Percentiles rank a stretch among this genome's conserved stretches.
Conservation (phyloP, 2,888 invertebrate species). For the Synanthedon tipuliformis region DNA sequence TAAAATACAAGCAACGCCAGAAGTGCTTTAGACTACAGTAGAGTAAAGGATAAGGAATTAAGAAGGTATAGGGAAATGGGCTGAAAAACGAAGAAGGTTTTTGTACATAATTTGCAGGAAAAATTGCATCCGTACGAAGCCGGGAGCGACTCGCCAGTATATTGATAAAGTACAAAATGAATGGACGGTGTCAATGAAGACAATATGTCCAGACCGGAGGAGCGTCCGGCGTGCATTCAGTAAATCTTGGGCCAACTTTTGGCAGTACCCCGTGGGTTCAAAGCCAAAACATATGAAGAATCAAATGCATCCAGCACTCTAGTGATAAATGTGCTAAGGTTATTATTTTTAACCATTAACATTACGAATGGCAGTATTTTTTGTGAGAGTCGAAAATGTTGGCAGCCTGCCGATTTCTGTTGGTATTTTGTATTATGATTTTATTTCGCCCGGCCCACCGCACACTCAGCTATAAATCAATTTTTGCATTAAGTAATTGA, state of each 20-base stretch:
- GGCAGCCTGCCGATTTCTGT: conserved; percentile 46
- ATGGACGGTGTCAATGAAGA: too few relatives aligned
- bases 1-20: too few relatives aligned
- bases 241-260: conserved; percentile 34
- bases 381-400: conserved; percentile 35
- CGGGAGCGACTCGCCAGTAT: too few relatives aligned
- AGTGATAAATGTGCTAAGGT: conserved; percentile 47
- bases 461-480: conserved; percentile 47
- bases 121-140: too few relatives aligned
- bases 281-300: conserved; percentile 58
- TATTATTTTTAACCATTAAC: conserved; percentile 65
- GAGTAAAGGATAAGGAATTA: too few relatives aligned
- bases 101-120: too few relatives aligned
- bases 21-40: too few relatives aligned
- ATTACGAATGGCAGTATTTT: conserved; percentile 50
- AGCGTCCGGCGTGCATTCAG: background rate
- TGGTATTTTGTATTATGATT: conserved; percentile 31
- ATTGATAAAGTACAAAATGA: too few relatives aligned
- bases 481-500: conserved; percentile 65
- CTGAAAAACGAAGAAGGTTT: too few relatives aligned
- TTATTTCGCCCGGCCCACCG: conserved; percentile 41
- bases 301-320: conserved; percentile 39
- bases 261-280: conserved; percentile 36
- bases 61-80: too few relatives aligned
- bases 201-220: too few relatives aligned